Base-by-base conservation (phyloP, 1,140 invertebrate genomes). In the Apis laboriosa region DNA sequence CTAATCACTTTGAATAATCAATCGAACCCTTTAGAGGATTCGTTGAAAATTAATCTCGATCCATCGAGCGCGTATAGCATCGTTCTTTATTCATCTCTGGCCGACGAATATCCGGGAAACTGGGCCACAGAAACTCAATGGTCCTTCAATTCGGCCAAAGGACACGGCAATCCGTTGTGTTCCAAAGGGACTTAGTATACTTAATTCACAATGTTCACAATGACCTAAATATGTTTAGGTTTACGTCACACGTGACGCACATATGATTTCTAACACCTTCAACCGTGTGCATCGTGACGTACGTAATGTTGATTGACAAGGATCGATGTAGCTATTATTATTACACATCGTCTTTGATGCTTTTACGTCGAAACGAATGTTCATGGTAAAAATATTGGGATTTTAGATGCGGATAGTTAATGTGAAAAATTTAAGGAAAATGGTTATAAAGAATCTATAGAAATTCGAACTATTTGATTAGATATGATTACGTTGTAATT, bases 321-420 rank as follows among this genome's bases (percentile, higher is more conserved):
- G 43, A 72, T 79, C 77, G 67, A 79, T 71, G 19, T 34, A 11
- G 58, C 56, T 79, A 72, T 79, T 79, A 71, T 63, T 79, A 79
- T 55, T 4, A 53, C 13, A 43, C n/a, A 43, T 7, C n/a, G 15
- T 24, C 34, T 43, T 60, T 70, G 8, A 17, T 1, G 63, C 24
- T 58, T 17, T 34, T 9, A 2, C 28, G 1, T n/a, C 21, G 7
- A 8, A n/a, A 49, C 1, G 28, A 0, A 21, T 0, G 34, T 28
- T 24, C 49, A 0, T 5, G 9, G 0, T 12, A 19, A 60, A n/a
- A n/a, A 11, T 13, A 3, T 15, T 2, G 13, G 53, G 2, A 12
- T 55, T 12, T 12, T 55, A 34, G 53, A 55, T 15, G 12, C 9
- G 5, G 53, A 53, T 0, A 55, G 0, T 12, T 55, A 12, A 55